Conservation (phyloP, 2,113 vertebrate genomes). For the Melospiza georgiana region DNA sequence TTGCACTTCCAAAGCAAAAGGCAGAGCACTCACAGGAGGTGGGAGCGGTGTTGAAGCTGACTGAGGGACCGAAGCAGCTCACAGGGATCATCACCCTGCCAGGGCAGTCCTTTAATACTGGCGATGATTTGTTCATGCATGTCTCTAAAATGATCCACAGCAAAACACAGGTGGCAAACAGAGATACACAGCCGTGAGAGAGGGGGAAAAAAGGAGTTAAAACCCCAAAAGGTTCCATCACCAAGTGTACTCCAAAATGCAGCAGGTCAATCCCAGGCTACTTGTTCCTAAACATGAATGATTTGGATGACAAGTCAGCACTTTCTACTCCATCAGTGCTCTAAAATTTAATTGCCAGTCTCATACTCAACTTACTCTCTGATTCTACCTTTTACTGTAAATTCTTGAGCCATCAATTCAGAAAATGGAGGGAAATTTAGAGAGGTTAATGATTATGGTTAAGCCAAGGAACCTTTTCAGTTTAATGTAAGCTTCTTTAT, state of each 20-base stretch:
- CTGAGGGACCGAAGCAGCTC: slow-evolving; percentile 91
- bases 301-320: not conserved
- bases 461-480: not conserved
- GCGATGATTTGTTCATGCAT: slow-evolving; percentile 97
- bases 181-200: slow-evolving; percentile 21
- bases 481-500: not conserved
- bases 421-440: not conserved
- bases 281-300: not conserved
- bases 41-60: slow-evolving; percentile 85
- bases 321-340: not conserved
- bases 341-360: not conserved
- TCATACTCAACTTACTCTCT: not conserved
- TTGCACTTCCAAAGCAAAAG: slow-evolving; percentile 32
- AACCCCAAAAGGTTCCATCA: slow-evolving; percentile 15
- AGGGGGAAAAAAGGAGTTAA: not conserved
- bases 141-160: slow-evolving; percentile 79
- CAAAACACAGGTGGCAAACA: slow-evolving; percentile 31
- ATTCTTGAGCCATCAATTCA: not conserved
- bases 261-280: slow-evolving; percentile 41
- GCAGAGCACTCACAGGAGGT: slow-evolving; percentile 89
- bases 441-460: not conserved
- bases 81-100: slow-evolving; percentile 93
- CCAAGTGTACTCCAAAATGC: not conserved
- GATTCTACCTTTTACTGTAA: not conserved
- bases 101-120: slow-evolving; percentile 94